phyloP scores from a whole-genome alignment of 2,888 invertebrate genomes.

The Cistogaster globosa region DNA sequence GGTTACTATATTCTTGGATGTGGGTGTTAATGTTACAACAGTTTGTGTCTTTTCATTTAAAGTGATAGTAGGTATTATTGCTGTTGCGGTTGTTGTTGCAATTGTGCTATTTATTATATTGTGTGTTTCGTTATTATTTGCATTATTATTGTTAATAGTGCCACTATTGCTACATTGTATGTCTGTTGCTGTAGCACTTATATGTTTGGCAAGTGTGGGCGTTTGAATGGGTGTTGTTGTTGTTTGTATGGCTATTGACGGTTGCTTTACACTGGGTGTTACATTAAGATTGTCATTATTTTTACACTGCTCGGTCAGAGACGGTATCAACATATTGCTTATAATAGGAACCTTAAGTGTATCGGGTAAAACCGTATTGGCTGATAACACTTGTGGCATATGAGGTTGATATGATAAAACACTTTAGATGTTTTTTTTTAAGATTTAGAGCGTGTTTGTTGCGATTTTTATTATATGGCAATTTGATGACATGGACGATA shows the following conservation, averaged over 20 bases:
- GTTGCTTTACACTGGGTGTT: slow-evolving; percentile 51
- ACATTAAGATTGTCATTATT: slow-evolving; percentile 37
- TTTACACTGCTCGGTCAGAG: slow-evolving; percentile 40
- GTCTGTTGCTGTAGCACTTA: slow-evolving; percentile 43
- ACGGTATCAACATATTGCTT: slow-evolving; percentile 64
- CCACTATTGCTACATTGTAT: slow-evolving; percentile 48
- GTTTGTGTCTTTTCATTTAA: slow-evolving; percentile 24
- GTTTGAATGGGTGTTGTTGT: slow-evolving; percentile 54
- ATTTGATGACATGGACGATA: slow-evolving; percentile 49
- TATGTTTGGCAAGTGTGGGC: slow-evolving; percentile 53
- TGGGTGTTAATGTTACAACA: slow-evolving; percentile 26
- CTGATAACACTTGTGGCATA: slow-evolving; percentile 76
- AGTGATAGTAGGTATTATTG: slow-evolving; percentile 47
- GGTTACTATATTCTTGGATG: slow-evolving; percentile 53
- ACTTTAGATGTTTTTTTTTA: slow-evolving; percentile 72
- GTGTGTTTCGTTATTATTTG: slow-evolving; percentile 47
- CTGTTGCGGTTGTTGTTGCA: slow-evolving; percentile 65
- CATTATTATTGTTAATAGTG: slow-evolving; percentile 47
- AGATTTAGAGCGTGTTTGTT: slow-evolving; percentile 34
- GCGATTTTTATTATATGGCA: slow-evolving; percentile 49
- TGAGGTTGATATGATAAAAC: slow-evolving; percentile 82
- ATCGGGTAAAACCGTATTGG: slow-evolving; percentile 73
- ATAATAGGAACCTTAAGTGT: slow-evolving; percentile 74
- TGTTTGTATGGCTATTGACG: slow-evolving; percentile 39
- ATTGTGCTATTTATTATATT: slow-evolving; percentile 56